Percentiles rank a stretch among this genome's conserved stretches.
Evolutionary conservation across 2,113 vertebrate species (phyloP).

Genomic region (Takifugu bimaculatus): DNA sequence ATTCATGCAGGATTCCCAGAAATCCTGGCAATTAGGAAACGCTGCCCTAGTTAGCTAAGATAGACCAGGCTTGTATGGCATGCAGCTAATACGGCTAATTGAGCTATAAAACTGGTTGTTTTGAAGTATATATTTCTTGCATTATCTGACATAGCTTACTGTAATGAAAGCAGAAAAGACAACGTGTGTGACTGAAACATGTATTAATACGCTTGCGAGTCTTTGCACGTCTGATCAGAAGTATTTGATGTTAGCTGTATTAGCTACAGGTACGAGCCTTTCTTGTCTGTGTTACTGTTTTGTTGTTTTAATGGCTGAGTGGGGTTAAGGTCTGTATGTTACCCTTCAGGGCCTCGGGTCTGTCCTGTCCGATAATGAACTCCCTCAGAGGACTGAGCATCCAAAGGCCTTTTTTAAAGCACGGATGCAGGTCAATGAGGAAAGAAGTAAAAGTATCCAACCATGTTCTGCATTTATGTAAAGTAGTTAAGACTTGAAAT

Average conservation of each 20-base stretch:
- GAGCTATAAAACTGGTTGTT: conserved; percentile 54
- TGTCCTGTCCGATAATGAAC: conserved; percentile 54
- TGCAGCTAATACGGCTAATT: conserved; percentile 70
- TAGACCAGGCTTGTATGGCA: conserved; percentile 55
- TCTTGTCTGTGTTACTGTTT: conserved; percentile 4
- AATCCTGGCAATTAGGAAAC: conserved; percentile 56
- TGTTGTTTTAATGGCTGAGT: conserved; percentile 58
- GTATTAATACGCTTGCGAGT: conserved; percentile 53
- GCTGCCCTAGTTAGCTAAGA: conserved; percentile 45
- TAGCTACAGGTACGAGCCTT: conserved; percentile 54
- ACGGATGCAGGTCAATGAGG: conserved; percentile 56
- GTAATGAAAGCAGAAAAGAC: conserved; percentile 57
- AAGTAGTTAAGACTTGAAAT: conserved; percentile 56
- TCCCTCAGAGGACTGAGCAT: conserved; percentile 54
- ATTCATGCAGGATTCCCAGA: conserved; percentile 53
- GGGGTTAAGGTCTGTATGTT: conserved; percentile 64
- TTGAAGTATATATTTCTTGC: conserved; percentile 62
- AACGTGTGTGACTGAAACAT: conserved; percentile 50
- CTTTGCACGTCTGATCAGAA: conserved; percentile 51
- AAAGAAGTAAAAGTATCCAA: conserved; percentile 68
- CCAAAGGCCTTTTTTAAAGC: conserved; percentile 50
- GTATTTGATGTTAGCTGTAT: conserved; percentile 61
- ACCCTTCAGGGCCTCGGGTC: conserved; percentile 60
- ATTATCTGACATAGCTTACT: conserved; percentile 57
- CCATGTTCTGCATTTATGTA: conserved; percentile 54